phyloP scores from a whole-genome alignment of 2,888 invertebrate species.

The Phyllotreta striolata region DNA sequence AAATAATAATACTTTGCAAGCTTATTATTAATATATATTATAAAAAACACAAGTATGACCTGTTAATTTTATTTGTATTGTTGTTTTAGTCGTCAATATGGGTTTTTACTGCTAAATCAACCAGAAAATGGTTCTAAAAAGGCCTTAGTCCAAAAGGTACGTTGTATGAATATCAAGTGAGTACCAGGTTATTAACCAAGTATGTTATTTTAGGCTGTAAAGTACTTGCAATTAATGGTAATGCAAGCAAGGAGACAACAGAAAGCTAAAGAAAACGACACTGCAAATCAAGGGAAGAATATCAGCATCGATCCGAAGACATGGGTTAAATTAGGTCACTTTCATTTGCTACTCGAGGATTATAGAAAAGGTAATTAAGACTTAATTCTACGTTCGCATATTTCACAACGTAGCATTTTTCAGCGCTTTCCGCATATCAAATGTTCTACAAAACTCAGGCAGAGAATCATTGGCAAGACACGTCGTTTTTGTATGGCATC shows the following conservation, averaged over 20 bases:
- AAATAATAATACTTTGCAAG: background rate
- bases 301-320: constrained; percentile 88
- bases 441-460: constrained; percentile 82
- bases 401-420: constrained; percentile 51
- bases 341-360: constrained; percentile 91
- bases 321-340: constrained; percentile 94
- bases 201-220: constrained; percentile 71
- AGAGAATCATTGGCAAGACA: constrained; percentile 85
- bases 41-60: background rate
- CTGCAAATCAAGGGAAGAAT: constrained; percentile 64
- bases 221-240: constrained; percentile 84
- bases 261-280: constrained; percentile 57
- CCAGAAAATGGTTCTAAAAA: constrained; percentile 84
- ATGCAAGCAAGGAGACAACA: constrained; percentile 77
- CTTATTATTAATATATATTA: background rate
- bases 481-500: constrained; percentile 91
- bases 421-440: constrained; percentile 97
- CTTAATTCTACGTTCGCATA: too few relatives aligned
- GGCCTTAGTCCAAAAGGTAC: constrained; percentile 78
- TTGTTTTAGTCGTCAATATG: constrained; percentile 85
- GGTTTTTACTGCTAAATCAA: constrained; percentile 83
- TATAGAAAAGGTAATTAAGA: constrained; percentile 84
- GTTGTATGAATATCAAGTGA: constrained; percentile 27
- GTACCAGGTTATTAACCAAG: too few relatives aligned
- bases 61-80: constrained; percentile 11